These are phyloP conservation scores for Drosophila pegasa DNA, from an alignment of 2,888 invertebrate species.

Conservation along the genomic window DNA sequence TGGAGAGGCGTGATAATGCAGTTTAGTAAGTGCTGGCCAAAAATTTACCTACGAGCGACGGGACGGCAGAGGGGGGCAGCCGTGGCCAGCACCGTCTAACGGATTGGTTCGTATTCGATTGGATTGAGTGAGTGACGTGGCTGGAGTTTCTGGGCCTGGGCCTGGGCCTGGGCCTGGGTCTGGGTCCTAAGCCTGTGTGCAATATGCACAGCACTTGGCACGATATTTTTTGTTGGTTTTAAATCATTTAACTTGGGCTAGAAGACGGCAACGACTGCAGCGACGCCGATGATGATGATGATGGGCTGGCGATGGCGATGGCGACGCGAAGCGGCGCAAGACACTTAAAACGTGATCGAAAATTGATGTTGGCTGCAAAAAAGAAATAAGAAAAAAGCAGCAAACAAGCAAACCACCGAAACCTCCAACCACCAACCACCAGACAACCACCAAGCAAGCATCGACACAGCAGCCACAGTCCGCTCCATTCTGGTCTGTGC, in stretches of 20 bases:
- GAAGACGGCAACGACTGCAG: conserved; percentile 36
- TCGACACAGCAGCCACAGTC: conserved; percentile 30
- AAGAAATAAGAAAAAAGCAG: conserved; percentile 17
- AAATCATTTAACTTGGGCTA: conserved; percentile 78
- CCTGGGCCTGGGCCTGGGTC: not conserved
- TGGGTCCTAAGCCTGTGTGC: conserved; percentile 47
- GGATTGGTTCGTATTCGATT: conserved; percentile 57
- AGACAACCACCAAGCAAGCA: conserved; percentile 27
- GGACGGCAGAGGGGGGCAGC: not conserved
- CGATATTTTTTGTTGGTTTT: conserved; percentile 80
- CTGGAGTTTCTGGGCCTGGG: conserved; percentile 46
- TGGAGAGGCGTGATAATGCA: conserved; percentile 80
- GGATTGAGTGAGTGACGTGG: conserved; percentile 71
- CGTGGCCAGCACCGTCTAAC: conserved; percentile 57
- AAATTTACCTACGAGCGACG: conserved; percentile 58
- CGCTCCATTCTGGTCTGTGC: conserved; percentile 55
- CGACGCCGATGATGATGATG: conserved; percentile 29
- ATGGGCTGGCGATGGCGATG: conserved; percentile 45
- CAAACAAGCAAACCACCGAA: conserved; percentile 49
- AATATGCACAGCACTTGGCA: conserved; percentile 79
- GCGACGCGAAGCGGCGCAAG: conserved; percentile 67
- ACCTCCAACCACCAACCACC: conserved; percentile 35
- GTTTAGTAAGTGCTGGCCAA: conserved; percentile 76
- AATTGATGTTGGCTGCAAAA: conserved; percentile 71
- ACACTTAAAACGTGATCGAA: conserved; percentile 81